Evolutionary conservation across 2,797 vertebrate genomes (phyloP).

Genomic region (Acanthurus leucopareius): DNA sequence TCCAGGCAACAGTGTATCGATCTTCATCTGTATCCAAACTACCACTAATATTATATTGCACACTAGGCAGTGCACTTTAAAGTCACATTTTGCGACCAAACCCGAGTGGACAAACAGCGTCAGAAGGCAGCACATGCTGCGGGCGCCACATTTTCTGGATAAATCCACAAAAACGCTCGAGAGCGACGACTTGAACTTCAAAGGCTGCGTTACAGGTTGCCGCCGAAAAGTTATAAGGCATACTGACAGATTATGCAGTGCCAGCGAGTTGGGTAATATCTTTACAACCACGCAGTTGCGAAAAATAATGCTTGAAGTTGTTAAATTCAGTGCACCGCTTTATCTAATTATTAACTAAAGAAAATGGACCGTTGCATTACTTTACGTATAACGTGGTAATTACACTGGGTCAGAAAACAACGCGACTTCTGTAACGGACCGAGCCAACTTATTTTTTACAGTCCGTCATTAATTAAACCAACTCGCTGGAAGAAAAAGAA

Average conservation of each 20-base stretch:
- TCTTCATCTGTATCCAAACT: constrained; percentile 55
- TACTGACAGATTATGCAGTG: constrained; percentile 51
- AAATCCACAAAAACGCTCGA: constrained; percentile 45
- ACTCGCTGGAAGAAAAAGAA: neutral
- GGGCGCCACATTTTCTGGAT: constrained; percentile 51
- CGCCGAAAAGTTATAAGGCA: constrained; percentile 62
- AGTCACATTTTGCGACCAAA: constrained; percentile 36
- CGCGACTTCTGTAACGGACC: constrained; percentile 43
- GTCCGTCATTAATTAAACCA: constrained; percentile 33
- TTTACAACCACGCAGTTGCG: constrained; percentile 57
- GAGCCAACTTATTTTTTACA: constrained; percentile 26
- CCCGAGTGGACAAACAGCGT: constrained; percentile 46
- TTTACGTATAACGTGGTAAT: constrained; percentile 51
- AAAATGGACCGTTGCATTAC: constrained; percentile 15
- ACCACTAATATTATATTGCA: constrained; percentile 4
- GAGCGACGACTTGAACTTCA: constrained; percentile 69
- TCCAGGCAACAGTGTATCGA: constrained; percentile 56
- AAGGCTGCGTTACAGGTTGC: constrained; percentile 74
- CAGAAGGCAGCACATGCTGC: constrained; percentile 39
- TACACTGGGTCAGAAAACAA: constrained; percentile 40
- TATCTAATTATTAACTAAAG: constrained; percentile 65
- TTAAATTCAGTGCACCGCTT: constrained; percentile 25
- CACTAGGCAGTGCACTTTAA: constrained; percentile 25
- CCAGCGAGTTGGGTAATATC: constrained; percentile 52
- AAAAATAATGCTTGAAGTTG: constrained; percentile 53